Base-by-base conservation (phyloP, 2,113 vertebrate genomes). In the Chloropsis hardwickii region DNA sequence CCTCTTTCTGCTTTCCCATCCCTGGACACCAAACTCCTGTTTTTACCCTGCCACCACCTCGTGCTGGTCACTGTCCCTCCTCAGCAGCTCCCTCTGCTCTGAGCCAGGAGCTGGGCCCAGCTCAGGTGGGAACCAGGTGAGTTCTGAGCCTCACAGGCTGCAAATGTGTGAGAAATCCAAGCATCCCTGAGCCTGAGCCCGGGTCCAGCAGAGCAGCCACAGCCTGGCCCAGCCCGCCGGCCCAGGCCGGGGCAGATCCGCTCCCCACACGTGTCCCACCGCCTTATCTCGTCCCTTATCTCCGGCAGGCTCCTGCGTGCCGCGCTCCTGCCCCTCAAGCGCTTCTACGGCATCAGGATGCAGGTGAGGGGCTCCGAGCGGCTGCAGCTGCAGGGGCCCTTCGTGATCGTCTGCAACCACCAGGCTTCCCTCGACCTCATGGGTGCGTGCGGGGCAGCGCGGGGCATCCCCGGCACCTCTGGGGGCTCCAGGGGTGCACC, bases 331-430 rank as follows among this genome's bases (percentile, higher is more conserved):
- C 98, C 98, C 85, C 86, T 98, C 95, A 98, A 98, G 80, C 97
- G 69, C 93, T 72, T 98, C 66, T 98, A 86, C 6, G 98, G 98
- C 82, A 98, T 98, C 94, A 97, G 97, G 78, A 97, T 98, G 60
- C 93, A 95, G 78, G 98, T 98, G 61, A 67, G 80, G 35, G 98
- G 98, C 77, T 89, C 96, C 2, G 98, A 98, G 82, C 96, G 92
- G 44, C 98, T 98, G 80, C 94, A 94, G 60, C 90, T 95, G 39
- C 86, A 81, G 19, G 98, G 97, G 39, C 98, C 98, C 71, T 98
- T 97, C 4, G 98, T 98, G 14, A 97, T 98, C 21, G 98, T 98
- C 50, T 98, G 98, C 96, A 98, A 98, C 94, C 98, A 98, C 82
- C 98, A 98, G 95, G 98, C 98, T 88, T 98, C 98, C 47, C 96